A percentile compares a stretch with the other conserved stretches of the same genome.
These are phyloP conservation scores for Neomonachus schauinslandi DNA, from an alignment of 2,113 vertebrate genomes.

Conservation along the genomic window DNA sequence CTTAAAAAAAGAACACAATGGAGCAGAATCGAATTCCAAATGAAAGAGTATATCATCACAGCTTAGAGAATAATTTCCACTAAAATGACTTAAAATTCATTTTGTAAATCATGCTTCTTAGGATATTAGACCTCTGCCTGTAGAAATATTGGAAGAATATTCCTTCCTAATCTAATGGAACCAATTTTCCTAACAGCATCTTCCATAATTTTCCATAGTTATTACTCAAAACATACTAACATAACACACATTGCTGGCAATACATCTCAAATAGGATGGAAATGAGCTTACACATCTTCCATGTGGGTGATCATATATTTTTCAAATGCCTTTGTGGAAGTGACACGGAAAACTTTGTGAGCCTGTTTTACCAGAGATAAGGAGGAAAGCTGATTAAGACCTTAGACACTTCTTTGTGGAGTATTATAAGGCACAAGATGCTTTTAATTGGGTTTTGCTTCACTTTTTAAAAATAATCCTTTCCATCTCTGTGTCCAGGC, in stretches of 20 bases:
- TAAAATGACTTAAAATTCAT: conserved; percentile 68
- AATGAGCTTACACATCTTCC: conserved; percentile 67
- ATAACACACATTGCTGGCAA: conserved; percentile 31
- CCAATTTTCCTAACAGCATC: conserved; percentile 62
- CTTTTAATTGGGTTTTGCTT: conserved; percentile 69
- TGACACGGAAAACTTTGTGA: conserved; percentile 59
- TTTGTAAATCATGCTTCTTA: conserved; percentile 40
- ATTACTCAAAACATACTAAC: conserved; percentile 66
- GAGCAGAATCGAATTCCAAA: conserved; percentile 53
- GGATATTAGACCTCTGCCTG: conserved; percentile 25
- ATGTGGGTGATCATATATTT: conserved; percentile 53
- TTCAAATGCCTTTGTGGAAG: conserved; percentile 66
- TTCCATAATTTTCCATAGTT: conserved; percentile 68
- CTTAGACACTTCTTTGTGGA: conserved; percentile 38
- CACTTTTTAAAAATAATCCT: conserved; percentile 35
- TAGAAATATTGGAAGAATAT: conserved; percentile 48
- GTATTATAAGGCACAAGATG: conserved; percentile 49
- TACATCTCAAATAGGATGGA: conserved; percentile 52
- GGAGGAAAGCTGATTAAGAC: conserved; percentile 72
- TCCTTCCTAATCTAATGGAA: conserved; percentile 65
- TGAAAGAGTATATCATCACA: conserved; percentile 23
- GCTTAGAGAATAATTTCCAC: conserved; percentile 54
- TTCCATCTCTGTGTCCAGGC: not conserved
- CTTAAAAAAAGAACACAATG: not conserved
- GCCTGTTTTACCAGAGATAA: conserved; percentile 70